Evolutionary conservation across 2,113 vertebrate genomes (phyloP).

Genomic region (Panurus biarmicus): DNA sequence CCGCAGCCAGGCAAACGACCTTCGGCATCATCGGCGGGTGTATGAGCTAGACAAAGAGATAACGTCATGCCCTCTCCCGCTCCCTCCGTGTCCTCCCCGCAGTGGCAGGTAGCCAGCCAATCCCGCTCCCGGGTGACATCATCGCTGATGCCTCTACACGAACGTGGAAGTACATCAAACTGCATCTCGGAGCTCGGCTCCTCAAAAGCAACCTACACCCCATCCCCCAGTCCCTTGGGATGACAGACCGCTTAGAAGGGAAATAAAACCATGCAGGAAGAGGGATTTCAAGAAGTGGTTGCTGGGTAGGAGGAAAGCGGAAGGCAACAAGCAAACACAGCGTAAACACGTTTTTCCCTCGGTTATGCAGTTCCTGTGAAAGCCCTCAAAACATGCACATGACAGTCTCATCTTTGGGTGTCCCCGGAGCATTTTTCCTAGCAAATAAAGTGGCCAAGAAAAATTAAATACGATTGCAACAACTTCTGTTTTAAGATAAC

Average conservation of each 20-base stretch:
- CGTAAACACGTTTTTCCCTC: background rate
- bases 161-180: background rate
- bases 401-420: background rate
- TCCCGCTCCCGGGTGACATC: slow-evolving; percentile 22
- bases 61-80: slow-evolving; percentile 30
- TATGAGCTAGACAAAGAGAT: slow-evolving; percentile 41
- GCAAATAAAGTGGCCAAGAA: background rate
- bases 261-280: background rate
- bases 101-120: slow-evolving; percentile 46
- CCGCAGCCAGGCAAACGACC: background rate
- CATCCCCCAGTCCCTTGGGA: background rate
- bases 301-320: background rate
- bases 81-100: background rate
- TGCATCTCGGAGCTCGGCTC: background rate
- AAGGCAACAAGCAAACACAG: background rate
- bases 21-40: background rate
- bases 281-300: background rate
- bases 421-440: background rate
- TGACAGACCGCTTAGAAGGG: background rate
- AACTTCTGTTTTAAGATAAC: background rate
- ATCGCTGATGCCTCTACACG: background rate
- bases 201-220: background rate
- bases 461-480: background rate
- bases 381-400: background rate
- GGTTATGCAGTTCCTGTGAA: background rate